Evolutionary conservation across 35 echinoderm and acorn worm genomes (phyloP), one percentile per base, ranked within the genome.

Genomic region (Antedon bifida): DNA sequence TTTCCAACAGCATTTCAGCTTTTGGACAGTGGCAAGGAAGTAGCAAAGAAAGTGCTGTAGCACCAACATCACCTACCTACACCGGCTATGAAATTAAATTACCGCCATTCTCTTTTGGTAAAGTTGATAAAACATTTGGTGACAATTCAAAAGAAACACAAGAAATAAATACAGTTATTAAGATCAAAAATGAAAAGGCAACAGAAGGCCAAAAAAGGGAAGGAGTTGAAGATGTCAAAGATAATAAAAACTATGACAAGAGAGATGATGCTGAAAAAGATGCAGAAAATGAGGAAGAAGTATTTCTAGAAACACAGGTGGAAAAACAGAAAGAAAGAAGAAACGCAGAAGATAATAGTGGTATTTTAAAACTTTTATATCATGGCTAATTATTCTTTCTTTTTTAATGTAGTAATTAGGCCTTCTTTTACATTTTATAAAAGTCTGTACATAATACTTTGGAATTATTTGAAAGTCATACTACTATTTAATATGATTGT

Each of bases 41-140:
- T 1, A 64, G 51, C 26, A 11, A 64, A 64, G 10, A 11, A 23
- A 44, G 39, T 44, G 26, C 51, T 26, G 26, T 21, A 12, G 51
- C 51, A 64, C 51, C 51, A 19, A 64, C 51, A 64, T 11, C 51
- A 12, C 51, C 51, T 64, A 2, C 51, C 3, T 16, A 64, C 1
- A 64, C 51, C 26, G 9, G 9, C 51, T 12, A 8, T 19, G 51
- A 21, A 7, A 64, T 16, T 16, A 19, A 8, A 16, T 26, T 87
- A 79, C 56, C 78, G 35, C 89, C 82, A 79, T 91, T 91, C 76
- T 83, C 80, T 34, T 91, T 91, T 83, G 89, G 84, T 79, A n/a
- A n/a, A n/a, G 33, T 33, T 8, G 46, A 21, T 44, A 55, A 35
- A 46, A 78, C 29, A 32, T 30, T 33, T 16, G 38, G 74, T 36